Conservation (phyloP, 2,113 vertebrate genomes). For the Buteo buteo region DNA sequence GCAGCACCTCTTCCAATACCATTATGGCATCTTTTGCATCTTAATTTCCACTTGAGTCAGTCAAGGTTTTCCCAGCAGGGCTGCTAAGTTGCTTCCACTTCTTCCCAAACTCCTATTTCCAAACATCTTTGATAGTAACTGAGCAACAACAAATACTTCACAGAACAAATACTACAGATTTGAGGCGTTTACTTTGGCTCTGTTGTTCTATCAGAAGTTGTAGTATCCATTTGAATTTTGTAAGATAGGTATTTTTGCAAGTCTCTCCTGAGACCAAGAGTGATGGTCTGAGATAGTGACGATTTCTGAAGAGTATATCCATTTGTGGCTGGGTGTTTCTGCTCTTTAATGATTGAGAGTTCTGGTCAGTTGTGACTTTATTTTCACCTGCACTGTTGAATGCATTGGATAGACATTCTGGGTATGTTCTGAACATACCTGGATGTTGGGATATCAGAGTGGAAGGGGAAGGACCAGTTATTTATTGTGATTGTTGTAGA, state of each 20-base stretch:
- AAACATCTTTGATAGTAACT: background rate
- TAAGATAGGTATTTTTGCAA: background rate
- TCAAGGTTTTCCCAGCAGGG: background rate
- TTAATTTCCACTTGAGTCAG: background rate
- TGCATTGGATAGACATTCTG: rapidly evolving
- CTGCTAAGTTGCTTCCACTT: background rate
- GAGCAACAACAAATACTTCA: background rate
- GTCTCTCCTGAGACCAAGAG: background rate
- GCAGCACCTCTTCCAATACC: background rate
- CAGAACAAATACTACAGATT: background rate
- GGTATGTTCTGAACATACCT: background rate
- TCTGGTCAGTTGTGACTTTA: background rate
- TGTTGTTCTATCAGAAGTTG: background rate
- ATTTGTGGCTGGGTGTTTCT: background rate
- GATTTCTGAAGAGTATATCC: background rate
- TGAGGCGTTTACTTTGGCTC: background rate
- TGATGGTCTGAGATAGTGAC: background rate
- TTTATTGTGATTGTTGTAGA: background rate
- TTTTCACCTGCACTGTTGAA: background rate
- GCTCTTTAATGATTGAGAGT: background rate
- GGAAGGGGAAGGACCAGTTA: background rate
- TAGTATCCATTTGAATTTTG: background rate
- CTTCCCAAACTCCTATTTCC: background rate
- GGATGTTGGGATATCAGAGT: background rate
- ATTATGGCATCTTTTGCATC: background rate